phyloP scores from a whole-genome alignment of 2,113 vertebrate species.

The Eretmochelys imbricata region DNA sequence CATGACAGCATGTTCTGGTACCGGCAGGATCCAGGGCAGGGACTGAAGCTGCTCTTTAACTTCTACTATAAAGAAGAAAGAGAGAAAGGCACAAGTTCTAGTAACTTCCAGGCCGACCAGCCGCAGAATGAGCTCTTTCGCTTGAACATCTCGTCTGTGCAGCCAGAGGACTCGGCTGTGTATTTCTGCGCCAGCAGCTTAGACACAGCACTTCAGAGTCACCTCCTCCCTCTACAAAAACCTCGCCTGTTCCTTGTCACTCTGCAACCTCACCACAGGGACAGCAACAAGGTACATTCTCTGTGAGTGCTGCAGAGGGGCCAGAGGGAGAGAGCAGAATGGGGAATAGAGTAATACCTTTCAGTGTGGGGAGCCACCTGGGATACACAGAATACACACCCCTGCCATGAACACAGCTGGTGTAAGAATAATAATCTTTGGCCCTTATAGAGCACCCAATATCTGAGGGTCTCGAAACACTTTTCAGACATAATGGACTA shows the following conservation, averaged over 20 bases:
- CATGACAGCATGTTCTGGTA: conserved; percentile 28
- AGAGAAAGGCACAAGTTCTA: too few species aligned
- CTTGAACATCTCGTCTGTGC: neutral
- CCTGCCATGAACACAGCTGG: neutral
- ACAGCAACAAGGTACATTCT: neutral
- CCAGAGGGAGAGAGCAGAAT: neutral
- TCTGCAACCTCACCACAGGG: neutral
- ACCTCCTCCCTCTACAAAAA: neutral
- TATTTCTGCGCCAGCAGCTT: neutral
- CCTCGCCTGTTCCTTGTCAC: neutral
- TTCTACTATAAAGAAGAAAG: neutral
- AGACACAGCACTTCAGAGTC: neutral
- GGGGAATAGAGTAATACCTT: neutral
- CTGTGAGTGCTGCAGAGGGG: neutral
- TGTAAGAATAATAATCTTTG: neutral
- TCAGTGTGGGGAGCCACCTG: neutral
- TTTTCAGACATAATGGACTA: neutral
- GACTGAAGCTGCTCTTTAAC: rapidly evolving
- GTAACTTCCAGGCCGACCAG: rapidly evolving
- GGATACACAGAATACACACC: neutral
- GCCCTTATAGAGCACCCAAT: neutral
- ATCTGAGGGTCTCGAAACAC: neutral
- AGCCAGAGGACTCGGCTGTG: neutral
- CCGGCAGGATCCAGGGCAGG: conserved; percentile 13
- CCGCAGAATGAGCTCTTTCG: rapidly evolving